Evolutionary conservation across 2,888 invertebrate species (phyloP).

Genomic region (Brassicogethes aeneus): DNA sequence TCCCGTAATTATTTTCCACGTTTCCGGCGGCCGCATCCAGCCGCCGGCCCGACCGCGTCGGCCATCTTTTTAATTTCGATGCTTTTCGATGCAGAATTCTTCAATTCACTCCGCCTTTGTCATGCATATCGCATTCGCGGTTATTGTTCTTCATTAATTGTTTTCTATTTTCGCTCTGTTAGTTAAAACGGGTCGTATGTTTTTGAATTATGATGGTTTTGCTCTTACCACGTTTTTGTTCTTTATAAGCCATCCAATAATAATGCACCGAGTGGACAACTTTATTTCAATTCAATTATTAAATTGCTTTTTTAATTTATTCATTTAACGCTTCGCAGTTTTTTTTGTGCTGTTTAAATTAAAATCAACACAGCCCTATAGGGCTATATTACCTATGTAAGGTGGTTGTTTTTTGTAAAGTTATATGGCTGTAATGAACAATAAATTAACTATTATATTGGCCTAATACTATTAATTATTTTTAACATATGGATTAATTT

Average conservation of each 20-base stretch:
- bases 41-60: background rate
- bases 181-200: conserved; percentile 11
- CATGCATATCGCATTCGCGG: conserved; percentile 29
- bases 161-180: conserved; percentile 17
- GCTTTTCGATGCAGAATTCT: conserved; percentile 28
- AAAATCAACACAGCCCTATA: no score
- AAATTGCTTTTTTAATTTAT: background rate
- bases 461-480: no score
- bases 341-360: no score
- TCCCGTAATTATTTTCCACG: conserved; percentile 23
- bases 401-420: no score
- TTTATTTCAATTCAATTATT: background rate
- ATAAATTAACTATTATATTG: no score
- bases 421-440: no score
- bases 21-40: conserved; percentile 13
- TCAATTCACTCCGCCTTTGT: conserved; percentile 30
- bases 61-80: conserved; percentile 11
- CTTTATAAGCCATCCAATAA: conserved; percentile 1
- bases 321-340: background rate
- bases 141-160: conserved; percentile 30
- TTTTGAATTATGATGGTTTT: conserved; percentile 17
- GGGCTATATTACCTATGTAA: no score
- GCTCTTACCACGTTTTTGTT: conserved; percentile 9
- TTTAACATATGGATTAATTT: no score
- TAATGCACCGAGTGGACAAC: background rate